Conservation (phyloP, 2,797 vertebrate genomes). For the Pipistrellus nathusii region DNA sequence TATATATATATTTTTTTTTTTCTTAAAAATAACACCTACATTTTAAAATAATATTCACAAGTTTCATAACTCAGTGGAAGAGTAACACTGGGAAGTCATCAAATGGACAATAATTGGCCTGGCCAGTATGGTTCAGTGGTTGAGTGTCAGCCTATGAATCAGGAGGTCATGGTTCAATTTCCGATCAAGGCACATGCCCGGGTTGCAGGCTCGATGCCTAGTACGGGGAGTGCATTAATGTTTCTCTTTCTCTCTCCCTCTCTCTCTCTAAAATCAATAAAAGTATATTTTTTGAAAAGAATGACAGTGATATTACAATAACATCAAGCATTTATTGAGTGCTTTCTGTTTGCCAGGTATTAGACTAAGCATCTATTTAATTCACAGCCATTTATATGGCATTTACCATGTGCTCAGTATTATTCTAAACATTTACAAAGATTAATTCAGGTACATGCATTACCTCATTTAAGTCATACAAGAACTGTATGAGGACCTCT, state of each 20-base stretch:
- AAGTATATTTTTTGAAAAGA: too few relatives aligned
- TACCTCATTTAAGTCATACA: too few relatives aligned
- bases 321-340: background rate
- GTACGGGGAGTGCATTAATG: too few relatives aligned
- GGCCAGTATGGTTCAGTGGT: too few relatives aligned
- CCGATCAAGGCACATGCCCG: too few relatives aligned
- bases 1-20: too few relatives aligned
- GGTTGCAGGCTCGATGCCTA: too few relatives aligned
- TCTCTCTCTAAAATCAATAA: too few relatives aligned
- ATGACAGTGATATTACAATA: background rate
- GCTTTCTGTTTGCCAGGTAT: background rate
- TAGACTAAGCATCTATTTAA: slow-evolving; percentile 1
- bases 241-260: too few relatives aligned
- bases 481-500: background rate
- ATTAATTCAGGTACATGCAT: too few relatives aligned
- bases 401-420: background rate
- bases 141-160: too few relatives aligned
- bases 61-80: background rate
- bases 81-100: background rate
- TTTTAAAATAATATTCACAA: background rate
- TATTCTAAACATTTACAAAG: background rate
- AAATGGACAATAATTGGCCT: background rate
- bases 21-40: background rate
- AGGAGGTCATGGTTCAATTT: too few relatives aligned
- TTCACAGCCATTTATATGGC: background rate